Evolutionary conservation across 2,113 vertebrate genomes (phyloP).

Genomic region (Salvelinus alpinus): DNA sequence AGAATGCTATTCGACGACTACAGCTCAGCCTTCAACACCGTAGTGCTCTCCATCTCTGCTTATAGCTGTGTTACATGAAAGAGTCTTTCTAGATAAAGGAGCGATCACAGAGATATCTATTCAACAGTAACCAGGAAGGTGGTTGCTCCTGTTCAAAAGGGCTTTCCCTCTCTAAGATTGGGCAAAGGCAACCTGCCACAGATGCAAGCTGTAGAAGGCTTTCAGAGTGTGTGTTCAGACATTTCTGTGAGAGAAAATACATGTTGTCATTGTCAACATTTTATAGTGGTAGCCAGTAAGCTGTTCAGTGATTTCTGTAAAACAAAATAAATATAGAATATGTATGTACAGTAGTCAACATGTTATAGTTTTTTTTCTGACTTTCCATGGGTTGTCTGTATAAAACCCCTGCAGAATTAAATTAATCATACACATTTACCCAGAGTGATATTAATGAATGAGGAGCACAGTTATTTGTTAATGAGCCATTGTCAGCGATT

Average conservation of each 20-base stretch:
- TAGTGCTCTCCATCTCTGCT: too few species aligned
- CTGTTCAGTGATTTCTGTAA: too few species aligned
- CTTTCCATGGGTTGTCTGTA: not conserved
- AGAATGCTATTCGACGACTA: not conserved
- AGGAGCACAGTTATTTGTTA: slow-evolving; percentile 27
- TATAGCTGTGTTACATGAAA: not conserved
- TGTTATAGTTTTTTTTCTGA: not conserved
- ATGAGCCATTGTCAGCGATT: slow-evolving; percentile 38
- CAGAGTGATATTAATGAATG: slow-evolving; percentile 18
- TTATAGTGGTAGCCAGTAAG: too few species aligned
- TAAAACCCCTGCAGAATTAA: not conserved
- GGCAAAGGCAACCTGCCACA: too few species aligned
- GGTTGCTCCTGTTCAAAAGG: not conserved
- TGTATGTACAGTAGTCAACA: not conserved
- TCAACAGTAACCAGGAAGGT: not conserved
- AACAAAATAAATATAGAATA: too few species aligned
- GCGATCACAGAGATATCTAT: not conserved
- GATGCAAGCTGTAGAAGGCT: too few species aligned
- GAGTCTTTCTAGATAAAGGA: slow-evolving; percentile 3
- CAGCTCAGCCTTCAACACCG: too few species aligned
- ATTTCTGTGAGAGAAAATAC: too few species aligned
- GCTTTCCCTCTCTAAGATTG: too few species aligned
- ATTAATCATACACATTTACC: slow-evolving; percentile 37
- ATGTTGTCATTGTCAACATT: too few species aligned
- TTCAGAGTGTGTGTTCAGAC: too few species aligned